Evolutionary conservation across 2,797 vertebrate species (phyloP).

Genomic region (Anguilla pacifica): DNA sequence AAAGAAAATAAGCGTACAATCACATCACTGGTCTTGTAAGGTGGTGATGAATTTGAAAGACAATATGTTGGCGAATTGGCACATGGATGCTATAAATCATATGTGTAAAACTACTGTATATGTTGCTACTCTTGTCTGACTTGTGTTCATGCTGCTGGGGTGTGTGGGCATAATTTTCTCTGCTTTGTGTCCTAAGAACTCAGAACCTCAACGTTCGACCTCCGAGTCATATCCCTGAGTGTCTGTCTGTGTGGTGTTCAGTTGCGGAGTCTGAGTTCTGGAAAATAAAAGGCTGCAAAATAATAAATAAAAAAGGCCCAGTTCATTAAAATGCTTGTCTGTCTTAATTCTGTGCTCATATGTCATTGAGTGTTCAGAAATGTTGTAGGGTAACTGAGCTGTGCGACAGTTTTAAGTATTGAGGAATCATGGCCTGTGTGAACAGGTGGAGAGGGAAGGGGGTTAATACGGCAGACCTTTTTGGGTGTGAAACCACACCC

Average conservation of each 20-base stretch:
- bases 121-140: constrained; percentile 25
- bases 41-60: constrained; percentile 22
- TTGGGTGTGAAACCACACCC: background rate
- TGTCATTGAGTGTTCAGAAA: background rate
- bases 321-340: constrained; percentile 17
- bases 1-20: constrained; percentile 44
- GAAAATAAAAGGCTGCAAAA: constrained; percentile 28
- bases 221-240: constrained; percentile 5
- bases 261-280: constrained; percentile 34
- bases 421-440: background rate
- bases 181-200: constrained; percentile 13
- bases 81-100: constrained; percentile 24
- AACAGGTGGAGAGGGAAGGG: background rate
- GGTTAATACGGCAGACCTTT: background rate
- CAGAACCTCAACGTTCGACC: constrained; percentile 16
- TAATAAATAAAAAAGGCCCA: background rate
- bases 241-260: constrained; percentile 24
- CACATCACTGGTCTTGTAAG: constrained; percentile 26
- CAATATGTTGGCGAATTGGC: constrained; percentile 7
- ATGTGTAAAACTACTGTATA: constrained; percentile 27
- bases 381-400: background rate
- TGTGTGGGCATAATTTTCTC: constrained; percentile 24
- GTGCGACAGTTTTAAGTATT: background rate
- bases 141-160: constrained; percentile 28
- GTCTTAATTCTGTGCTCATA: background rate